Conservation (phyloP, 1,140 invertebrate genomes). For the Drosophila mauritiana region DNA sequence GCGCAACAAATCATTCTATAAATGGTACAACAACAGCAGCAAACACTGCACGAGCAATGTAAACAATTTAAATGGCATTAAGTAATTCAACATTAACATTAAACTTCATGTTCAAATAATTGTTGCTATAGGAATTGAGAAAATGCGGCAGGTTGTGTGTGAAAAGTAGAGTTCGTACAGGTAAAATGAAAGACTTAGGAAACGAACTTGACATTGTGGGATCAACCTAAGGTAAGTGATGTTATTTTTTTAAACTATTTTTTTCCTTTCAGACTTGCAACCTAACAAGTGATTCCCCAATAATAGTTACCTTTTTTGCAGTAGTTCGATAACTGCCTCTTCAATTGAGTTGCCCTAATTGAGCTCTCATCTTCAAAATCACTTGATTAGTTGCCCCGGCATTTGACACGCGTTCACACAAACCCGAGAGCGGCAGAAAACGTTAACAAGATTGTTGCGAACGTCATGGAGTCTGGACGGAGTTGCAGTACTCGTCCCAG, state of each 20-base stretch:
- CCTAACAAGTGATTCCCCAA: too few relatives aligned
- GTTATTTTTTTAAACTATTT: neutral
- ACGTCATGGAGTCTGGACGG: slow-evolving; percentile 37
- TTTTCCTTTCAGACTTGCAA: neutral
- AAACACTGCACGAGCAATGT: slow-evolving; percentile 24
- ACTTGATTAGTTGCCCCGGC: slow-evolving; percentile 14
- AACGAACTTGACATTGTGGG: slow-evolving; percentile 64
- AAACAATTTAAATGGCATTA: slow-evolving; percentile 70
- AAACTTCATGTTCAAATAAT: slow-evolving; percentile 40
- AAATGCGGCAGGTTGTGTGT: slow-evolving; percentile 27
- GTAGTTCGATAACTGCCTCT: neutral
- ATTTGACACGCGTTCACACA: slow-evolving; percentile 41
- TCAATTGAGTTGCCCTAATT: slow-evolving; percentile 2
- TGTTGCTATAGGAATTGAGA: slow-evolving; percentile 33
- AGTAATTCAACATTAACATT: slow-evolving; percentile 67
- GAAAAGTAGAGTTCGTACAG: slow-evolving; percentile 4
- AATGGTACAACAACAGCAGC: slow-evolving; percentile 39
- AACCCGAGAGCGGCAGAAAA: slow-evolving; percentile 11
- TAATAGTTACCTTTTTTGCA: neutral
- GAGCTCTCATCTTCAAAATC: slow-evolving; percentile 24
- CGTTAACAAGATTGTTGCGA: slow-evolving; percentile 37
- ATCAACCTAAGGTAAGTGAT: neutral
- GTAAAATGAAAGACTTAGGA: slow-evolving; percentile 72
- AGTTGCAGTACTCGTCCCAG: slow-evolving; percentile 27
- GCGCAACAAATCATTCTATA: slow-evolving; percentile 79